Evolutionary conservation across 2,113 vertebrate species (phyloP).

Genomic region (Pygoscelis antarcticus): DNA sequence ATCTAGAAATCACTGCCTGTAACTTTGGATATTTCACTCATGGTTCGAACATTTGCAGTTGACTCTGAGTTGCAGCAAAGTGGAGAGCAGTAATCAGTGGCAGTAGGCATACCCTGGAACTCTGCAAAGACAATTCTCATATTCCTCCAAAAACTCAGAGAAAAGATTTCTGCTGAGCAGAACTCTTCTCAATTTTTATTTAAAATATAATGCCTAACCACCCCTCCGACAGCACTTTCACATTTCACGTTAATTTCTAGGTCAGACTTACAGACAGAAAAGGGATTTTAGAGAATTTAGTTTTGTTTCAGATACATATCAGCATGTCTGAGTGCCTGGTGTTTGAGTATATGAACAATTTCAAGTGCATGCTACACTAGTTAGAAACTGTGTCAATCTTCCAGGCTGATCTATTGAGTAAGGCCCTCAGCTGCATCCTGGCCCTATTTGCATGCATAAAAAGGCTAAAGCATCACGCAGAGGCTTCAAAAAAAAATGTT

Average conservation of each 20-base stretch:
- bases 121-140: neutral
- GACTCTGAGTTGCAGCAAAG: neutral
- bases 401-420: neutral
- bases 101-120: neutral
- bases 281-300: neutral
- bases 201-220: neutral
- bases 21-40: neutral
- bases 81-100: neutral
- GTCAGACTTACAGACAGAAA: neutral
- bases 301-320: neutral
- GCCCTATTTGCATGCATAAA: neutral
- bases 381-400: neutral
- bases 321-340: neutral
- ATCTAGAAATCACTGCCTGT: neutral
- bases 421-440: neutral
- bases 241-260: neutral
- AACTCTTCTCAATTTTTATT: neutral
- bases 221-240: neutral
- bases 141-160: neutral
- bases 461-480: neutral
- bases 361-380: neutral
- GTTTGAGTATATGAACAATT: neutral
- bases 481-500: neutral
- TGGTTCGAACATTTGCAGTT: rapidly evolving
- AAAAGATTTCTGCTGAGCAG: neutral